phyloP scores from a whole-genome alignment of 2,888 invertebrate species.

The Pachliopta kotzebuea region DNA sequence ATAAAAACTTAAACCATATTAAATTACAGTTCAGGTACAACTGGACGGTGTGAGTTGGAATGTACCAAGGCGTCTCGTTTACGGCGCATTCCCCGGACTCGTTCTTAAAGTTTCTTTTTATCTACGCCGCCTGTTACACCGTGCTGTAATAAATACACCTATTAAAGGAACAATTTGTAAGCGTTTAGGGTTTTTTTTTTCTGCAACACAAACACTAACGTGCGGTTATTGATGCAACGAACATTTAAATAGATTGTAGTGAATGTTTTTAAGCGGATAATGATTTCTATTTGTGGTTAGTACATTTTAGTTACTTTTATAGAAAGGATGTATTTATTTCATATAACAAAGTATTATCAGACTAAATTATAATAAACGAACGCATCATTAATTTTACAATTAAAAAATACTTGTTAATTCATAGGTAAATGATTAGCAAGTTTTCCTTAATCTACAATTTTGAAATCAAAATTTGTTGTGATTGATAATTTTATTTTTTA shows the following conservation, averaged over 20 bases:
- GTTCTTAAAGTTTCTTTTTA: constrained; percentile 22
- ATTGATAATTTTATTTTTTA: no score
- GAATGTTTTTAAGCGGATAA: not conserved
- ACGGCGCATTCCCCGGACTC: constrained; percentile 7
- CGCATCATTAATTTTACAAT: no score
- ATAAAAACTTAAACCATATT: constrained; percentile 24
- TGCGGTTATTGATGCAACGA: constrained; percentile 10
- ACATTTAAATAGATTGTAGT: constrained; percentile 1
- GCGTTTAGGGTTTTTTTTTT: constrained; percentile 2
- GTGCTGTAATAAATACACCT: constrained; percentile 22
- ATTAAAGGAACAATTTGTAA: constrained; percentile 26
- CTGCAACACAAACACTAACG: not conserved
- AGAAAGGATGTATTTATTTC: not conserved
- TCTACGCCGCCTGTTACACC: constrained; percentile 22
- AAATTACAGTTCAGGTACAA: constrained; percentile 12
- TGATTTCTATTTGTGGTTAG: not conserved
- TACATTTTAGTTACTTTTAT: not conserved
- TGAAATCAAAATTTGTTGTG: no score
- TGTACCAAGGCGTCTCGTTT: constrained; percentile 12
- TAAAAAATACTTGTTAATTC: no score
- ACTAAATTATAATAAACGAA: no score
- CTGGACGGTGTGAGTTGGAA: constrained; percentile 8
- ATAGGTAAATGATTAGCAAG: no score
- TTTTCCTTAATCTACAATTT: no score
- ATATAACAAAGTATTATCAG: no score